Evolutionary conservation across 2,888 invertebrate genomes (phyloP).

Genomic region (Trachelus tabidus): DNA sequence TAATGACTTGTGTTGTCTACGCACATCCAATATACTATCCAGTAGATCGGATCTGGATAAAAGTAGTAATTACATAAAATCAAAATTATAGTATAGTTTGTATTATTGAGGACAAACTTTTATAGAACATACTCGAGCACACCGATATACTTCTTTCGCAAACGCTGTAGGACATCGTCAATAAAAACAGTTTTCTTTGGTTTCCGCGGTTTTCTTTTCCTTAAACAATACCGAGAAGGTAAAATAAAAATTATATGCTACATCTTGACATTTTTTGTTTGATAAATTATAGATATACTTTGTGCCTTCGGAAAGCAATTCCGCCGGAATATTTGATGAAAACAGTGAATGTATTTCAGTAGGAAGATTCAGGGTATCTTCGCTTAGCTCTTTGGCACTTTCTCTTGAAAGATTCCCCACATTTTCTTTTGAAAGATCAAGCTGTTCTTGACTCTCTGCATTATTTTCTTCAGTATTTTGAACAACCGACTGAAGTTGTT

Average conservation of each 20-base stretch:
- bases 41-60: slow-evolving; percentile 40
- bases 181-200: background rate
- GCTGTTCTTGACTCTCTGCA: background rate
- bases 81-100: background rate
- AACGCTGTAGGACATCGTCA: slow-evolving; percentile 19
- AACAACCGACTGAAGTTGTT: background rate
- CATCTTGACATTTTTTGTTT: background rate
- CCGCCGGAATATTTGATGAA: background rate
- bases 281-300: background rate
- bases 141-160: slow-evolving; percentile 33
- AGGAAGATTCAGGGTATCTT: background rate
- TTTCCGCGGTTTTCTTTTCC: background rate
- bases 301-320: background rate
- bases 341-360: background rate
- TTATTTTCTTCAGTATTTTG: background rate
- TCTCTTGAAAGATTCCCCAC: background rate
- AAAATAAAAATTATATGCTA: background rate
- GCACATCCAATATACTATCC: slow-evolving; percentile 37
- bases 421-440: background rate
- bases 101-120: background rate
- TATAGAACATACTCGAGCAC: slow-evolving; percentile 35
- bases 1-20: slow-evolving; percentile 38
- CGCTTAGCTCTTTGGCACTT: background rate
- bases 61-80: background rate
- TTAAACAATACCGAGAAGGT: background rate